Percentiles rank a stretch among this genome's conserved stretches.
phyloP scores from a whole-genome alignment of 2,797 vertebrate species.

The Merluccius polli region DNA sequence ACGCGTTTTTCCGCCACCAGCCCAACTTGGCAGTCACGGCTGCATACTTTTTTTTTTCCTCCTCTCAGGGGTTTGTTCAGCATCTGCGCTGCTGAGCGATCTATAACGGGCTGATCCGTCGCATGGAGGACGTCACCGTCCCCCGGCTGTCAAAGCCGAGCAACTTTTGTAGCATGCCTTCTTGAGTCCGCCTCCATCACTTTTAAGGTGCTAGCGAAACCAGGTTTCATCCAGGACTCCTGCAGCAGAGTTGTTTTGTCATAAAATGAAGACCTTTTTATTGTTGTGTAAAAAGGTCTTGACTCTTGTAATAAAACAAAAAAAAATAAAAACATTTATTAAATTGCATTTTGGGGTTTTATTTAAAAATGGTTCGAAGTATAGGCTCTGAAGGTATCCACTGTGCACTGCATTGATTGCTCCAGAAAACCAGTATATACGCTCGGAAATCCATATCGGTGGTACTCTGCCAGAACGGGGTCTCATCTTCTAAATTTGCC shows the following conservation, averaged over 20 bases:
- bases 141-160: conserved; percentile 47
- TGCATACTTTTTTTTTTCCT: conserved; percentile 36
- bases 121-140: conserved; percentile 44
- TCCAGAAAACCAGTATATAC: background rate
- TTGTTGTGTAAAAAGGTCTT: background rate
- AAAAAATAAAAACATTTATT: background rate
- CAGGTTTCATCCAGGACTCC: conserved; percentile 31
- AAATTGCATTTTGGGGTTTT: background rate
- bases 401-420: background rate
- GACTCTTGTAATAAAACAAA: background rate
- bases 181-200: conserved; percentile 64
- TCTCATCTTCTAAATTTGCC: conserved; percentile 38
- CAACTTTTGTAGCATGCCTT: conserved; percentile 52
- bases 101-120: conserved; percentile 64
- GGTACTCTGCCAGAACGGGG: conserved; percentile 3
- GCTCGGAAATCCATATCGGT: background rate
- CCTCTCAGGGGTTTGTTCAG: conserved; percentile 57
- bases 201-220: conserved; percentile 31
- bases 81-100: conserved; percentile 61
- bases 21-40: conserved; percentile 44
- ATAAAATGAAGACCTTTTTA: background rate
- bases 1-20: conserved; percentile 56
- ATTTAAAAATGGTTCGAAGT: background rate
- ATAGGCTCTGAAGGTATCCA: background rate
- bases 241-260: background rate